phyloP scores from a whole-genome alignment of 2,113 vertebrate genomes.

The Leucopsar rothschildi region DNA sequence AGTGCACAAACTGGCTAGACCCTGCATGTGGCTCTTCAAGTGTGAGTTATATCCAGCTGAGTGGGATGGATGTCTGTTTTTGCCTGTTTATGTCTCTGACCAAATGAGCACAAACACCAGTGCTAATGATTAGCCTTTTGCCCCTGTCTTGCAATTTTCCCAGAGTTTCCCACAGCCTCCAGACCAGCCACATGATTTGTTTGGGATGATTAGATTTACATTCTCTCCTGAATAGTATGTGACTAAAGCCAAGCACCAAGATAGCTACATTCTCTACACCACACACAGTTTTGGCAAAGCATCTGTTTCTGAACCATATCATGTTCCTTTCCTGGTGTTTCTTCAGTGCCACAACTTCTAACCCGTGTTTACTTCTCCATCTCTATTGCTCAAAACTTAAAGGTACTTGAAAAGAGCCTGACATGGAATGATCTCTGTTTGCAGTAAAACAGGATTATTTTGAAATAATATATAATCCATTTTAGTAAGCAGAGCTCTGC shows the following conservation, averaged over 20 bases:
- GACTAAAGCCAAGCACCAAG: not conserved
- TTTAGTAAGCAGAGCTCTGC: not conserved
- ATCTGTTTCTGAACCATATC: not conserved
- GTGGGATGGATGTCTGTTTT: not conserved
- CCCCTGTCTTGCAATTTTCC: not conserved
- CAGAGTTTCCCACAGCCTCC: not conserved
- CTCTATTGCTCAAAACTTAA: not conserved
- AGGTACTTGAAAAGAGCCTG: not conserved
- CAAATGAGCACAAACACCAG: not conserved
- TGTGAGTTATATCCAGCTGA: not conserved
- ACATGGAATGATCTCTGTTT: not conserved
- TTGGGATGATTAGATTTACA: not conserved
- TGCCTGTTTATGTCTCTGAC: not conserved
- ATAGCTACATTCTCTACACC: not conserved
- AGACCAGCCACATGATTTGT: not conserved
- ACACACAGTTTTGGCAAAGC: not conserved
- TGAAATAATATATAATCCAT: not conserved
- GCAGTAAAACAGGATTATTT: not conserved
- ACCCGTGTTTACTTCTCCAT: not conserved
- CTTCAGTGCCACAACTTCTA: not conserved
- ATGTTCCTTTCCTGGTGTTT: not conserved
- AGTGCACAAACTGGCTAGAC: accelerated
- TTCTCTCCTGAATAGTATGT: not conserved
- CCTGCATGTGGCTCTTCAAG: not conserved
- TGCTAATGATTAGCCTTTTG: not conserved